A percentile compares a stretch with the other conserved stretches of the same genome.
These are phyloP conservation scores for Ophioninae sp. DNA, from an alignment of 2,888 invertebrate species.

Conservation along the genomic window DNA sequence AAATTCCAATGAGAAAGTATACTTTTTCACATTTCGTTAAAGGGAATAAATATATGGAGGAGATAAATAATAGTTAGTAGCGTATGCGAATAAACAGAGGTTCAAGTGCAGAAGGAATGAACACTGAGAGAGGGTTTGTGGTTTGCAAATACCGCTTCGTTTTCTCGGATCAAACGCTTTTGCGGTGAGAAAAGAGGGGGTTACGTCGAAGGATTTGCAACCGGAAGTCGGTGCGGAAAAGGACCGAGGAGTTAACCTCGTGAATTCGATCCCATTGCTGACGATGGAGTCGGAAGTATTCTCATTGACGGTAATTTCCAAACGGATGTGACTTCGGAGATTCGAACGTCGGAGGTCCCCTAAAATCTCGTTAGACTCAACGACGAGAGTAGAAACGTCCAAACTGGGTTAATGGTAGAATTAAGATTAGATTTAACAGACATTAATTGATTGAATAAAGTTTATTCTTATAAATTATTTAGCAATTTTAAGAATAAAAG, in stretches of 20 bases:
- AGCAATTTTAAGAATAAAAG: neutral
- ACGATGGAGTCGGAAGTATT: neutral
- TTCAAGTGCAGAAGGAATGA: neutral
- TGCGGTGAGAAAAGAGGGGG: neutral
- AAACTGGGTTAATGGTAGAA: too few relatives aligned
- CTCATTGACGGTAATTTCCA: neutral
- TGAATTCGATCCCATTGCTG: neutral
- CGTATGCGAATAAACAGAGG: neutral
- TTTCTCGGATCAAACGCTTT: neutral
- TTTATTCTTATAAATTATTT: neutral
- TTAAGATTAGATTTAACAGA: too few relatives aligned
- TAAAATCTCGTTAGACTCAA: neutral
- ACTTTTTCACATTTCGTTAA: neutral
- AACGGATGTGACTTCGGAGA: neutral
- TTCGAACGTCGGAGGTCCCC: neutral
- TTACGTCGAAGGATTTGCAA: neutral
- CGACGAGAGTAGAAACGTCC: neutral
- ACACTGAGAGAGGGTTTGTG: neutral
- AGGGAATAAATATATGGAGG: neutral
- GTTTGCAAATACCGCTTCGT: neutral
- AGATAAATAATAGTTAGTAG: neutral
- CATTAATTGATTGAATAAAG: neutral
- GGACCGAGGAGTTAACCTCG: neutral
- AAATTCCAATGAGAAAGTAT: neutral
- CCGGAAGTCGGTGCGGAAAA: neutral